Conservation (phyloP, 1,140 invertebrate genomes). For the Lycorma delicatula region DNA sequence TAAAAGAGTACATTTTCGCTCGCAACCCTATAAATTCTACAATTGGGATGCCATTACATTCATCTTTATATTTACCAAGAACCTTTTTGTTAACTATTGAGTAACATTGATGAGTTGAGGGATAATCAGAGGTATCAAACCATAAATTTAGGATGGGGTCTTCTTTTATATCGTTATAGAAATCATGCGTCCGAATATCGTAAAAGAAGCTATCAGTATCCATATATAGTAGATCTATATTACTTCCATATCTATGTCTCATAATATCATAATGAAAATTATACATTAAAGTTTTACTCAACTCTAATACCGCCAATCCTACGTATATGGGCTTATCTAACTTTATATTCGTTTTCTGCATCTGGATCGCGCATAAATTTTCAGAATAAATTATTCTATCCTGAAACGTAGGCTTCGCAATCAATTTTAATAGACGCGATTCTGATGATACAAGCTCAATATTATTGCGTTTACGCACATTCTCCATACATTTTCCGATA, state of each 20-base stretch:
- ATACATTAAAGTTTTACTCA: constrained; percentile 22
- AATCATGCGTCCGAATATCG: constrained; percentile 24
- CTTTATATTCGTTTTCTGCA: constrained; percentile 5
- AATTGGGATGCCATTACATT: no score
- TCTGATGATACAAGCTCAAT: constrained; percentile 29
- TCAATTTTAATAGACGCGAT: constrained; percentile 22
- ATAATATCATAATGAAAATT: constrained; percentile 22
- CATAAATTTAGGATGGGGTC: constrained; percentile 1
- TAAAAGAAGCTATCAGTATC: constrained; percentile 39
- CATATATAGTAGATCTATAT: constrained; percentile 32
- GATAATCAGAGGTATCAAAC: constrained; percentile 26
- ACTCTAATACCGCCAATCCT: constrained; percentile 18
- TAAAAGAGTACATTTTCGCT: no score
- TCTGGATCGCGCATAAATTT: constrained; percentile 17
- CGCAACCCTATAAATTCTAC: no score
- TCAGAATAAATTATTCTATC: constrained; percentile 17
- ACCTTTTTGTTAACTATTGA: constrained; percentile 37
- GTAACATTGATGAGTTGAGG: constrained; percentile 16
- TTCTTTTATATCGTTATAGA: constrained; percentile 20
- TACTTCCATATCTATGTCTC: constrained; percentile 2
- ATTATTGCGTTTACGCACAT: constrained; percentile 31
- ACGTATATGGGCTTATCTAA: constrained; percentile 20
- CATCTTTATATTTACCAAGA: constrained; percentile 43
- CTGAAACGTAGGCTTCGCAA: constrained; percentile 18
- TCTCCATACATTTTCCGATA: constrained; percentile 36